These are phyloP conservation scores for Listronotus bonariensis DNA, from an alignment of 1,140 invertebrate genomes.

Conservation along the genomic window DNA sequence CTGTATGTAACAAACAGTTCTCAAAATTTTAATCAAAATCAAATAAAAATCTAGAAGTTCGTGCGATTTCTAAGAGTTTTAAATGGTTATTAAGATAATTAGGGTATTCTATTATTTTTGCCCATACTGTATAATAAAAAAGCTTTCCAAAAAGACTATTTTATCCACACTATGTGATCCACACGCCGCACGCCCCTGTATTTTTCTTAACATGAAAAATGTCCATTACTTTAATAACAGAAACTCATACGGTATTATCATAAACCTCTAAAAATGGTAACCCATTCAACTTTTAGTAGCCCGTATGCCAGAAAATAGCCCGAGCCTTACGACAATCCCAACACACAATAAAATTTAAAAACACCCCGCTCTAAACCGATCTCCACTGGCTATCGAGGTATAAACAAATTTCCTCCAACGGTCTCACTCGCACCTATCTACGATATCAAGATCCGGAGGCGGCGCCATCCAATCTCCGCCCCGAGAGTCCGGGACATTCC, in stretches of 20 bases:
- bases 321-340: constrained; percentile 23
- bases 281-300: constrained; percentile 24
- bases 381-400: constrained; percentile 49
- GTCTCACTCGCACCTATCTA: constrained; percentile 35
- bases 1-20: too few species aligned
- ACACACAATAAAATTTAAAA: constrained; percentile 38
- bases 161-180: too few species aligned
- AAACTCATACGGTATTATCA: constrained; percentile 11
- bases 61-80: too few species aligned
- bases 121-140: too few species aligned
- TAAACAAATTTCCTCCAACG: constrained; percentile 47
- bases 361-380: constrained; percentile 37
- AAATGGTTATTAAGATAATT: too few species aligned
- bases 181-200: background rate
- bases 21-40: too few species aligned
- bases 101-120: too few species aligned
- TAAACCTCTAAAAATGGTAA: constrained; percentile 16
- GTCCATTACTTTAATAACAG: constrained; percentile 3
- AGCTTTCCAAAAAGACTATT: too few species aligned
- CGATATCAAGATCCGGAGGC: constrained; percentile 15
- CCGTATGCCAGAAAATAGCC: constrained; percentile 30
- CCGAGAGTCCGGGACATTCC: constrained; percentile 27
- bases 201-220: background rate
- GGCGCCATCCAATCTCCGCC: constrained; percentile 27
- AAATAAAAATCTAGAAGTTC: too few species aligned